Conservation (phyloP, 2,888 invertebrate genomes). For the Anoplius nigerrimus region DNA sequence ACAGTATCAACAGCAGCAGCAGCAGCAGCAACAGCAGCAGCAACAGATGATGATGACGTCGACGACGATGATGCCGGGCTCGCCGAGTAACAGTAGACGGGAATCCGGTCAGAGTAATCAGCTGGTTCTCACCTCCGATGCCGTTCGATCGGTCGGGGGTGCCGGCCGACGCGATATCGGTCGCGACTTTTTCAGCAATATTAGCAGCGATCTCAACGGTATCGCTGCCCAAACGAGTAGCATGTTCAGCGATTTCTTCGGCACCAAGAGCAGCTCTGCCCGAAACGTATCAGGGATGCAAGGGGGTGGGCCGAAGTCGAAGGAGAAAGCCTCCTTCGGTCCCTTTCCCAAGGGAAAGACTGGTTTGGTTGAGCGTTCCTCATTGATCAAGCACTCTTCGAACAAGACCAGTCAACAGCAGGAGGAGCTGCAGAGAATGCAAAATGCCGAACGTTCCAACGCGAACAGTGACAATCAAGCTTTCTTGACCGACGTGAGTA, state of each 20-base stretch:
- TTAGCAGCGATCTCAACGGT: constrained; percentile 94
- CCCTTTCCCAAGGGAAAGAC: constrained; percentile 86
- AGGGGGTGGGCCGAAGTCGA: constrained; percentile 70
- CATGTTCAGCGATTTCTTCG: constrained; percentile 96
- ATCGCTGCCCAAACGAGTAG: constrained; percentile 94
- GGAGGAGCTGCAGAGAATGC: constrained; percentile 82
- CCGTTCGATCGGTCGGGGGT: too few relatives aligned
- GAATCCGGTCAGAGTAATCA: constrained; percentile 74
- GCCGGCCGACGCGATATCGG: constrained; percentile 77
- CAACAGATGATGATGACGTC: too few relatives aligned
- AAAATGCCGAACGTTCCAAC: constrained; percentile 83
- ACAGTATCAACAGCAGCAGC: too few relatives aligned
- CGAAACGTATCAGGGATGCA: too few relatives aligned
- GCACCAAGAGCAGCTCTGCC: constrained; percentile 70
- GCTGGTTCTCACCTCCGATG: constrained; percentile 27
- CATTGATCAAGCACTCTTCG: constrained; percentile 89
- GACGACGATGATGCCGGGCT: too few relatives aligned
- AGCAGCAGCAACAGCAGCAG: too few relatives aligned
- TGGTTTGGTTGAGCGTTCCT: constrained; percentile 92
- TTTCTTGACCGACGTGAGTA: constrained; percentile 90
- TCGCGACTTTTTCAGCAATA: constrained; percentile 91
- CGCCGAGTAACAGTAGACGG: constrained; percentile 67
- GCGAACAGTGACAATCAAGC: constrained; percentile 94
- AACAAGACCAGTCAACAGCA: constrained; percentile 78
- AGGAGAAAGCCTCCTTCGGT: constrained; percentile 80